Evolutionary conservation across 2,113 vertebrate species (phyloP).

Genomic region (Lasiurus borealis): DNA sequence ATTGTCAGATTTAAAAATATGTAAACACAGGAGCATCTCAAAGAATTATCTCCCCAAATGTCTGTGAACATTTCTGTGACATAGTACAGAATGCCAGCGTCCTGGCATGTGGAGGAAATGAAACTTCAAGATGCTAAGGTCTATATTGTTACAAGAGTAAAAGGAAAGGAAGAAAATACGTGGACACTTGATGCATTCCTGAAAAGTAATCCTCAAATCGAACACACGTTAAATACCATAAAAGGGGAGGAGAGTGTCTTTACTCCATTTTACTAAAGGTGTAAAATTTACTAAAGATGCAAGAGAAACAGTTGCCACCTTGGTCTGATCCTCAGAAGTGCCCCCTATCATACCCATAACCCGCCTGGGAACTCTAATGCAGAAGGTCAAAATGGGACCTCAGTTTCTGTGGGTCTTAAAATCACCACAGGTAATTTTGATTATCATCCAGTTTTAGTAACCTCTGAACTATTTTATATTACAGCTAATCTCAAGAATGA

Average conservation of each 20-base stretch:
- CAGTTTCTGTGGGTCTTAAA: neutral
- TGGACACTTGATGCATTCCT: neutral
- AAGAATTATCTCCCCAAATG: neutral
- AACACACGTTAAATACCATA: neutral
- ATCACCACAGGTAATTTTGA: neutral
- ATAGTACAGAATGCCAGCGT: neutral
- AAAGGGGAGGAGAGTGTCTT: neutral
- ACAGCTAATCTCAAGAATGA: neutral
- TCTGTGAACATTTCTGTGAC: neutral
- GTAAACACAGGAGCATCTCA: neutral
- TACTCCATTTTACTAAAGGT: neutral
- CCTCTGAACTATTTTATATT: neutral
- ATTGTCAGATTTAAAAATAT: neutral
- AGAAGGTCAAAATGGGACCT: neutral
- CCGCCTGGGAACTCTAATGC: neutral
- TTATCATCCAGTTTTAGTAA: neutral
- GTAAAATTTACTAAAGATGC: constrained; percentile 13
- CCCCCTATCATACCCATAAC: neutral
- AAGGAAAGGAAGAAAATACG: neutral
- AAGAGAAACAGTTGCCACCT: neutral
- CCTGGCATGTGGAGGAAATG: neutral
- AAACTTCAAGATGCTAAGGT: neutral
- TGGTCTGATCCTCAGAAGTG: neutral
- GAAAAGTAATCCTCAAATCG: constrained; percentile 3
- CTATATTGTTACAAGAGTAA: neutral